Conservation (phyloP, 2,888 invertebrate species). For the Coecobrya sp. region DNA sequence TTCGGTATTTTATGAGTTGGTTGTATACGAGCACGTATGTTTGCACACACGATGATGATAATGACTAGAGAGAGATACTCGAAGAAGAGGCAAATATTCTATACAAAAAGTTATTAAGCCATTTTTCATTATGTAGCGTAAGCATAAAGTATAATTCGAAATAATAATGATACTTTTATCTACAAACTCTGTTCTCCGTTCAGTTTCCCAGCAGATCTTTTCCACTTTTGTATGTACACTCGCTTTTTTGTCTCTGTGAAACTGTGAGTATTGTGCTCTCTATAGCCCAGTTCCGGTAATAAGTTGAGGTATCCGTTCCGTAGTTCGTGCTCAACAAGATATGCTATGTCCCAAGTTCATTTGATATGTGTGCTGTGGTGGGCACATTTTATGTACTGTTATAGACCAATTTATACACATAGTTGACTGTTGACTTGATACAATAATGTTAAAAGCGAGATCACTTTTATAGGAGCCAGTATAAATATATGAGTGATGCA, state of each 20-base stretch:
- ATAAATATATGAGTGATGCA: not conserved
- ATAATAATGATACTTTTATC: constrained; percentile 30
- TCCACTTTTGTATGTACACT: not conserved
- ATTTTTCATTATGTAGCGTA: not conserved
- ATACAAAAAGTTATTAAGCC: not conserved
- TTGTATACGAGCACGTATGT: too few relatives aligned
- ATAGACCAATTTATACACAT: too few relatives aligned
- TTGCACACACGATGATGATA: constrained; percentile 17
- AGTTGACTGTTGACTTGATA: too few relatives aligned
- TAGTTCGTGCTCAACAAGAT: constrained; percentile 25
- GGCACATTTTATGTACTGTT: not conserved
- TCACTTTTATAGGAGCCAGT: not conserved
- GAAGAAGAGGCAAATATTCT: not conserved
- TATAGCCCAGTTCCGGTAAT: constrained; percentile 40
- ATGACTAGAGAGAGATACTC: not conserved
- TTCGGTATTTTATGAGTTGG: not conserved
- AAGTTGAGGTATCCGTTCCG: constrained; percentile 40
- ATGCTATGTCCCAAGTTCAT: not conserved
- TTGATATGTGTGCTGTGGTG: not conserved
- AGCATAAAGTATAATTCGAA: constrained; percentile 1
- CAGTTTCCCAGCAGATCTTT: not conserved
- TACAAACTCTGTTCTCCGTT: constrained; percentile 15
- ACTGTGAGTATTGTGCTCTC: not conserved
- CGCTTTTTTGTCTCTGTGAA: not conserved
- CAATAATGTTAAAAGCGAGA: too few relatives aligned